Evolutionary conservation across 2,113 vertebrate species (phyloP), one percentile per base, ranked within the genome.

Genomic region (Serilophus lunatus): DNA sequence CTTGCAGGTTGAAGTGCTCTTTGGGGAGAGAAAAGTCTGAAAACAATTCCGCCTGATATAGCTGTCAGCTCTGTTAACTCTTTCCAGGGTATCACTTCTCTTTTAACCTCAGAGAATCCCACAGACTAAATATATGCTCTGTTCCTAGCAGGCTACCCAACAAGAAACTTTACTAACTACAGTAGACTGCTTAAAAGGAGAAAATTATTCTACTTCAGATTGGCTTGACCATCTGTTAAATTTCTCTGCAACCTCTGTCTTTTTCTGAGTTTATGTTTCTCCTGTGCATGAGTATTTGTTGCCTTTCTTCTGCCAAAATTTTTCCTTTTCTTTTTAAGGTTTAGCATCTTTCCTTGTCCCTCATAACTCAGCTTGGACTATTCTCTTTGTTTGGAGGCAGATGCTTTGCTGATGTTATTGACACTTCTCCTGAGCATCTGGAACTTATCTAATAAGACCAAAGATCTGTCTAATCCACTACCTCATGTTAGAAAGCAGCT

Each of bases 401-500:
- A 92, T 92, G 75, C 23, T 93, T 83, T 93, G 71, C 90, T 78
- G 90, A 56, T 81, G 90, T 84, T 96, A 93, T 88, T 92, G 93
- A 92, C 88, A 75, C 93, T 96, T 90, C 60, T 95, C 28, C 65
- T 84, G 60, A 92, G 81, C 94, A 93, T 92, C 92, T 97, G 95
- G 94, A 96, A 81, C 3, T 0, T 86, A 82, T 96, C 90, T 92
- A 85, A 94, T 71, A 90, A 88, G 68, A 93, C 92, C 94, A 93
- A 92, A 95, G 87, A 91, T 91, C 75, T 87, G 68, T 80, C 90
- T 95, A 91, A 94, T 92, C 82, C 76, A 93, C 79, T 81, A 85
- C 82, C 65, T 93, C 88, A 88, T 95, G 92, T 95, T 90, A 68
- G 88, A 95, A 95, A 92, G 64, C 94, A 88, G 90, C 95, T 96